A percentile compares a stretch with the other conserved stretches of the same genome.
Evolutionary conservation across 2,888 invertebrate species (phyloP).

Genomic region (Rosalia funebris): DNA sequence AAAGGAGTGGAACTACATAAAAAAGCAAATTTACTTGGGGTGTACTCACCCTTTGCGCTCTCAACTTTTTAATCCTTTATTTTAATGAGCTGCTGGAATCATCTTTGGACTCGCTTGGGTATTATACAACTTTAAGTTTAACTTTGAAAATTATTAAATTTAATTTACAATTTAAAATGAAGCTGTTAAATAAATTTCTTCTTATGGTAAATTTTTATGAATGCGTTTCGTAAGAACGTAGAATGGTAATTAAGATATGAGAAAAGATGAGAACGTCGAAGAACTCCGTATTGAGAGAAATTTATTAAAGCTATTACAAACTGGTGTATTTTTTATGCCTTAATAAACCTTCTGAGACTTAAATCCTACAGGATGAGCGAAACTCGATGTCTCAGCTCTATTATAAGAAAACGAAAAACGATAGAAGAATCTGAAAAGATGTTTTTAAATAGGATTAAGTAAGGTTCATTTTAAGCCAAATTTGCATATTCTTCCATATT

Average conservation of each 20-base stretch:
- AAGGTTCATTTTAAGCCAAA: no score
- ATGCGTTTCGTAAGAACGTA: not conserved
- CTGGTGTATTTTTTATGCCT: no score
- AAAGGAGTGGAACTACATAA: no score
- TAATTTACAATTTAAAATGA: slow-evolving; percentile 1
- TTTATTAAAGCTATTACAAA: not conserved
- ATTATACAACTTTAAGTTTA: not conserved
- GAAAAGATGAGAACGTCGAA: not conserved
- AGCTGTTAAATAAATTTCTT: not conserved
- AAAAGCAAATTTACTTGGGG: slow-evolving; percentile 10
- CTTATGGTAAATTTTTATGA: not conserved
- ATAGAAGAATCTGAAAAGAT: no score
- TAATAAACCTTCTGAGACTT: no score
- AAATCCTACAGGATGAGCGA: no score
- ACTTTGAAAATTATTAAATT: slow-evolving; percentile 15
- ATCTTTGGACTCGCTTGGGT: not conserved
- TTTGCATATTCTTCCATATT: no score
- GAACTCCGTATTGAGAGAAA: not conserved
- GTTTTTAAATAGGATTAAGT: no score
- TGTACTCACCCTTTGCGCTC: not conserved
- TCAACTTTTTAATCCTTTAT: slow-evolving; percentile 16
- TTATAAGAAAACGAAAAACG: no score
- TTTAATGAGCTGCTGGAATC: slow-evolving; percentile 4
- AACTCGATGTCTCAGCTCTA: no score
- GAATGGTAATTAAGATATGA: not conserved